phyloP scores from a whole-genome alignment of 2,888 invertebrate species.

The Drosophila colorata region DNA sequence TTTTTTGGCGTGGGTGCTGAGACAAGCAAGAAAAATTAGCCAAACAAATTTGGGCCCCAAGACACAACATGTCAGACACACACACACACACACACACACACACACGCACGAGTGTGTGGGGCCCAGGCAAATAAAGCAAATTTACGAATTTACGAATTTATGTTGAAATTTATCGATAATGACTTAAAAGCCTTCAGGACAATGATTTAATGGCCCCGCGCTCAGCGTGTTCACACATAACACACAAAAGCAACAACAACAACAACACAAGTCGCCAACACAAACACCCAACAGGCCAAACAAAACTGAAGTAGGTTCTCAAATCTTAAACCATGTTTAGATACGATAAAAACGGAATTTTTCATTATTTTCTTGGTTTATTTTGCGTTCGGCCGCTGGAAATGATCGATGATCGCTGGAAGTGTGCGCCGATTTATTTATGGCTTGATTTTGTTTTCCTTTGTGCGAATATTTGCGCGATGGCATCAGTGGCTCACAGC shows the following conservation, averaged over 20 bases:
- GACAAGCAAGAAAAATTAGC: conserved; percentile 66
- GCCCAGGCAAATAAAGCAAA: conserved; percentile 78
- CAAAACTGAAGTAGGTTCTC: conserved; percentile 73
- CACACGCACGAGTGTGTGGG: conserved; percentile 41
- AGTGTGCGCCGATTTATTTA: conserved; percentile 79
- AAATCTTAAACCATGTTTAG: conserved; percentile 77
- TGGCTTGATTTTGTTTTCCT: conserved; percentile 69
- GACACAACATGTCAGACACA: conserved; percentile 38
- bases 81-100: conserved; percentile 18
- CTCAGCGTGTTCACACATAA: conserved; percentile 64
- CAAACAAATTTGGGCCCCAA: conserved; percentile 65
- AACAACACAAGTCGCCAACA: conserved; percentile 29
- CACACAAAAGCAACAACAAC: conserved; percentile 33
- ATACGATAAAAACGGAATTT: conserved; percentile 76
- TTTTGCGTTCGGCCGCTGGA: conserved; percentile 38
- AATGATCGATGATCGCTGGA: conserved; percentile 81
- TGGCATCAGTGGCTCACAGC: conserved; percentile 67
- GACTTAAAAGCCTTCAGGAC: conserved; percentile 85
- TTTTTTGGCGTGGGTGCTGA: conserved; percentile 34
- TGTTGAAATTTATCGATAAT: conserved; percentile 85
- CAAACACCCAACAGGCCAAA: conserved; percentile 44
- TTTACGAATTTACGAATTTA: conserved; percentile 85
- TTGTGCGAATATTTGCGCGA: conserved; percentile 42
- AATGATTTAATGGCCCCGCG: conserved; percentile 83
- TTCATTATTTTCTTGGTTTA: conserved; percentile 52